Conservation (phyloP, 1,140 invertebrate species). For the Sinella curviseta region DNA sequence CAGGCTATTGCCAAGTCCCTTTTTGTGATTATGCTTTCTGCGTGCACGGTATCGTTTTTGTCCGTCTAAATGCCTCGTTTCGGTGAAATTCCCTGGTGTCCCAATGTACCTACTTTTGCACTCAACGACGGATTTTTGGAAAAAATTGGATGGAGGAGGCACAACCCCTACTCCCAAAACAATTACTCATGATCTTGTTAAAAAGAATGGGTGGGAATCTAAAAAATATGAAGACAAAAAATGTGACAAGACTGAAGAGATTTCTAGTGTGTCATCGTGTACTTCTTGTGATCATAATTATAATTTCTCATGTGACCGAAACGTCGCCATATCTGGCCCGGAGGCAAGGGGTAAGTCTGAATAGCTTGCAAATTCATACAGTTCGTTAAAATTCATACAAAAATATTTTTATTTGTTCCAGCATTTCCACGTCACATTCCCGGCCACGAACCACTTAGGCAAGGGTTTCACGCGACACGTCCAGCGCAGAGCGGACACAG, state of each 20-base stretch:
- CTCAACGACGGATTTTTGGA: background rate
- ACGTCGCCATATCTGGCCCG: background rate
- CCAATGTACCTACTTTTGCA: background rate
- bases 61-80: background rate
- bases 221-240: background rate
- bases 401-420: no score
- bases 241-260: background rate
- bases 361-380: background rate
- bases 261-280: background rate
- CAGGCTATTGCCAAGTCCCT: no score
- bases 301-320: background rate
- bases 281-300: background rate
- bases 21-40: background rate
- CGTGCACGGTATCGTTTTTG: background rate
- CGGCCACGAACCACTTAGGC: background rate
- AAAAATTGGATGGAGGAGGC: background rate
- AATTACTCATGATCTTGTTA: no score
- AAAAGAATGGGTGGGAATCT: background rate
- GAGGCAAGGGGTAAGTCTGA: background rate
- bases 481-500: no score
- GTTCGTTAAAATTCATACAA: no score
- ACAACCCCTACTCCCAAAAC: background rate
- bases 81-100: background rate
- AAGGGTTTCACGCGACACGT: background rate
- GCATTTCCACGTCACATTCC: background rate